Evolutionary conservation across 2,888 invertebrate species (phyloP), one percentile per base, ranked within the genome.

Genomic region (Cataglyphis livida): DNA sequence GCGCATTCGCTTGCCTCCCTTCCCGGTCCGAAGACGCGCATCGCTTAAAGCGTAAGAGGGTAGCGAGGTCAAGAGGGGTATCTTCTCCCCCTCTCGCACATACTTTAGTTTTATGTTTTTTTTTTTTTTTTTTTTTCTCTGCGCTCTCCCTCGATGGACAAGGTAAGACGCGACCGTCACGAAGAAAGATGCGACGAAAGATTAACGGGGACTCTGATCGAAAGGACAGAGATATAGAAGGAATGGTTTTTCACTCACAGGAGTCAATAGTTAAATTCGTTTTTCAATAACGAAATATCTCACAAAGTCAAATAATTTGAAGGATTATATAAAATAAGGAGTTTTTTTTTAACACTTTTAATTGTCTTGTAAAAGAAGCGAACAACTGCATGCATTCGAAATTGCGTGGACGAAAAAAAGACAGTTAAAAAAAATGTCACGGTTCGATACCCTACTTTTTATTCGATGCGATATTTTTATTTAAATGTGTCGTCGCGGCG

Each of bases 1-100:
- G 83, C 84, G 48, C 54, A 48, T 51, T 94, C 94, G 94, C 90
- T 94, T 93, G 10, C 41, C 48, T 51, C 54, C 28, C 90, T 73
- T 84, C 65, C 48, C 41, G 62, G 90, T 90, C 91, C 86, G 88
- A 85, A 87, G 91, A 88, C 87, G 85, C 86, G 87, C 90, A 82
- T 88, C 88, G 38, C 88, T 90, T 88, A 88, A 74, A 62, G 66
- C 66, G 76, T 81, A 65, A 66, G 66, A 25, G 65, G 38, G n/a
- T 59, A 57, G 84, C 61, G 57, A 41, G 64, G 75, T 59, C 62
- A 74, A 68, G 82, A 28, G 25, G 61, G 51, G 51, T 62, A 57
- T 81, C 68, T 51, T 76, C 74, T 71, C 54, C 81, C 78, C 59
- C 70, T 21, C 38, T 32, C 28, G 38, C 62, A 18, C 35, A 48